A percentile compares a stretch with the other conserved stretches of the same genome.
These are phyloP conservation scores for Panulirus ornatus DNA, from an alignment of 1,140 invertebrate species.

Conservation along the genomic window DNA sequence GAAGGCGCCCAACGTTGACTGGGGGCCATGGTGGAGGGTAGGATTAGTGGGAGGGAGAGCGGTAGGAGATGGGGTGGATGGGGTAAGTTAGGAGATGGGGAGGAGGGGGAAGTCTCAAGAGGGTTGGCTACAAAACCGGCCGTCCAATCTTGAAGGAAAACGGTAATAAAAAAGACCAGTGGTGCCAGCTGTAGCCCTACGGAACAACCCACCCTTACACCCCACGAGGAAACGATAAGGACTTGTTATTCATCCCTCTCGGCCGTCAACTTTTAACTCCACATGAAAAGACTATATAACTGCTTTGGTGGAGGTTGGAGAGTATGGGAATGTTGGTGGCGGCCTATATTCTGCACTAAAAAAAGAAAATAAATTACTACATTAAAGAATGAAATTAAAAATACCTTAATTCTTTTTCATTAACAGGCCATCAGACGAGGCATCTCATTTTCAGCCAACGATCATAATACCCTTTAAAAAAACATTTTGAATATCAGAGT, in stretches of 20 bases:
- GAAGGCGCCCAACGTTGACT: background rate
- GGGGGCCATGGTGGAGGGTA: background rate
- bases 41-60: background rate
- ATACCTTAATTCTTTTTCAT: background rate
- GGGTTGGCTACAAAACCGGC: conserved; percentile 3
- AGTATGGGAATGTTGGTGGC: too few species aligned
- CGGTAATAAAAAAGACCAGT: conserved; percentile 3
- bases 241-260: background rate
- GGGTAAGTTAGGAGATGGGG: background rate
- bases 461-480: background rate
- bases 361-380: background rate
- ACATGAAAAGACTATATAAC: too few species aligned
- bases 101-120: background rate
- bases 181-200: conserved; percentile 11
- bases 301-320: too few species aligned
- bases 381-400: background rate
- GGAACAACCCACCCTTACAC: background rate
- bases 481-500: conserved; percentile 25
- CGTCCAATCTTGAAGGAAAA: conserved; percentile 48
- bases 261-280: background rate
- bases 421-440: background rate
- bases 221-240: background rate
- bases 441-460: background rate
- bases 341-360: too few species aligned
- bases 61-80: background rate